Evolutionary conservation across 64 coral and sea anemone genomes (phyloP).

Genomic region (Exaiptasia diaphana): DNA sequence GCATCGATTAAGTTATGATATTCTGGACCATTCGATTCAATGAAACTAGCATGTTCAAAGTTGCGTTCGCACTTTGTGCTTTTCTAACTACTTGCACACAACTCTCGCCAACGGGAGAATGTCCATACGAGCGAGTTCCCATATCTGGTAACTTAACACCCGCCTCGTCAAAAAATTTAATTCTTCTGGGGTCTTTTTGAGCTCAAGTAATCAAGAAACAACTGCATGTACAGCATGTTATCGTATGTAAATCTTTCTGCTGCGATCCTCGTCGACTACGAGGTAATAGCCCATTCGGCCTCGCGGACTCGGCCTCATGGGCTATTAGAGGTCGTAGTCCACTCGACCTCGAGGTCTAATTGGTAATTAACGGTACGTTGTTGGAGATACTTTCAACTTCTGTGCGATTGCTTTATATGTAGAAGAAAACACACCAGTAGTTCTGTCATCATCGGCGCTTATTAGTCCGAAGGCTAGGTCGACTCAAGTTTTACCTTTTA

Average conservation of each 20-base stretch:
- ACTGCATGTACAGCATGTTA: constrained; percentile 56
- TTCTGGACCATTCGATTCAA: background rate
- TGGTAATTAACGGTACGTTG: no score
- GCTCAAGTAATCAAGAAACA: constrained; percentile 46
- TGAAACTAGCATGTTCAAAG: constrained; percentile 13
- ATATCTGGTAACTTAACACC: constrained; percentile 37
- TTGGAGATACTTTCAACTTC: no score
- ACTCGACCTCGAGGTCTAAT: no score
- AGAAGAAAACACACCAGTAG: no score
- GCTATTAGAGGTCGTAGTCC: no score
- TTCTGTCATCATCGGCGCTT: no score
- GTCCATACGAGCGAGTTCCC: constrained; percentile 32
- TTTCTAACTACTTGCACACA: background rate
- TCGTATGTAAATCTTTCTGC: constrained; percentile 21
- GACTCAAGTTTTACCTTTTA: no score
- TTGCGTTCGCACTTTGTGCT: background rate
- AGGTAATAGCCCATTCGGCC: no score
- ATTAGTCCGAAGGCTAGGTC: no score
- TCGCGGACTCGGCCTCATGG: no score
- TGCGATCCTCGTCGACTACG: no score
- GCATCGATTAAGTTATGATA: background rate
- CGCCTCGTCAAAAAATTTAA: constrained; percentile 60
- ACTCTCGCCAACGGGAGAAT: constrained; percentile 5
- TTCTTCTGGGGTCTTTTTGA: constrained; percentile 35
- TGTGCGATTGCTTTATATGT: no score